These are phyloP conservation scores for Rattus rattus DNA, from an alignment of 2,113 vertebrate species.

Conservation along the genomic window DNA sequence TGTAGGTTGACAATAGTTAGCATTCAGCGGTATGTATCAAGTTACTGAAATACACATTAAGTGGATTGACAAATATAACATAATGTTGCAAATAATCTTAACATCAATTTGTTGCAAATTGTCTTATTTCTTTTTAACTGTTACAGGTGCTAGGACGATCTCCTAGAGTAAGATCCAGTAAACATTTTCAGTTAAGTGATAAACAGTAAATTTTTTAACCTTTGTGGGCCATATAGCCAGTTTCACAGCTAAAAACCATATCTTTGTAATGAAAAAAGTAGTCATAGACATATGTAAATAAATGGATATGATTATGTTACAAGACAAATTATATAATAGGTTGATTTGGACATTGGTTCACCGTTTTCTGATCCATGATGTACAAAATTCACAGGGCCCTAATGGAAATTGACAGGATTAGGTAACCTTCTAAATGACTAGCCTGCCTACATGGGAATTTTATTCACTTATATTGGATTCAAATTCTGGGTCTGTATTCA, in stretches of 20 bases:
- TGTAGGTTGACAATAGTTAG: not conserved
- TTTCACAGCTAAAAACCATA: not conserved
- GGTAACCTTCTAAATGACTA: not conserved
- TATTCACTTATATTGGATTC: not conserved
- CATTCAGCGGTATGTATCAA: not conserved
- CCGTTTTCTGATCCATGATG: not conserved
- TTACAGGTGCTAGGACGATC: not conserved
- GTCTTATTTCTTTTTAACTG: not conserved
- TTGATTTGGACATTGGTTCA: not conserved
- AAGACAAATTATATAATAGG: not conserved
- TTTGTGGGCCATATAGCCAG: not conserved
- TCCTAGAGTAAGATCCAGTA: not conserved
- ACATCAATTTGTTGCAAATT: not conserved
- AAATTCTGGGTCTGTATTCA: constrained; percentile 26
- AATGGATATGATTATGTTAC: not conserved
- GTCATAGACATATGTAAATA: not conserved
- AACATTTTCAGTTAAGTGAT: not conserved
- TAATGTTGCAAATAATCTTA: not conserved
- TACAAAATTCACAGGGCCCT: not conserved
- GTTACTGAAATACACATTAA: not conserved
- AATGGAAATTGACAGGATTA: not conserved
- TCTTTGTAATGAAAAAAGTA: constrained; percentile 18
- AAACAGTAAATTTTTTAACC: constrained; percentile 34
- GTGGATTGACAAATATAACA: not conserved
- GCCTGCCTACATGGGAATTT: not conserved